Evolutionary conservation across 1,140 invertebrate genomes (phyloP), one percentile per base, ranked within the genome.

Genomic region (Goniozus legneri): DNA sequence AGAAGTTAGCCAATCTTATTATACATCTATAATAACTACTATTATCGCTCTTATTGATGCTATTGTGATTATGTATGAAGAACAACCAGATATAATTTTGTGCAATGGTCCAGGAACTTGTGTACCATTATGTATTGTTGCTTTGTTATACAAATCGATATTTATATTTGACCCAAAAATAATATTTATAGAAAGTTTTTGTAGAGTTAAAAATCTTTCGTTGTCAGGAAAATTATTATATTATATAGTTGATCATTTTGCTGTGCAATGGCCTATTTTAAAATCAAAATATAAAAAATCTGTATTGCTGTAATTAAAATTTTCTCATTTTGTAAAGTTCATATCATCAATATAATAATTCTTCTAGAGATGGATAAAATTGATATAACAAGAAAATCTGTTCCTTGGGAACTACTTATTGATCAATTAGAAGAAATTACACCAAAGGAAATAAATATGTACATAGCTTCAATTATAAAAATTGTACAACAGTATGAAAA

Each of bases 81-180:
- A 84, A 51, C 80, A 75, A 48, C 92, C 92, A 15, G 80, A 91
- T 64, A 61, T 96, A 45, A 77, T 95, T 45, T 67, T 97, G 2
- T 92, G 90, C 64, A 98, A 98, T 79, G 96, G 96, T 1, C 96
- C 95, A 40, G 95, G 95, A 18, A 97, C 93, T 3, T 97, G 95
- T 74, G 80, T 98, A 50, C 95, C 93, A 21, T 72, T 94, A 30
- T 93, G 91, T 75, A 49, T 89, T 8, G 78, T 85, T 37, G 84
- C 82, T 13, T 86, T 85, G 65, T n/a, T 85, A 0, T 77, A 82
- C 45, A 82, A 86, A 77, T 67, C 84, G 19, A 64, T 89, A 0
- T 83, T 80, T 48, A 60, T 92, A 7, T 69, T 77, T 19, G 77
- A 87, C 48, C 84, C 80, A 47, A 85, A 81, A 67, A 89, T 97